Percentiles rank a stretch among this genome's conserved stretches.
These are phyloP conservation scores for Ondatra zibethicus DNA, from an alignment of 2,113 vertebrate species.

Conservation along the genomic window DNA sequence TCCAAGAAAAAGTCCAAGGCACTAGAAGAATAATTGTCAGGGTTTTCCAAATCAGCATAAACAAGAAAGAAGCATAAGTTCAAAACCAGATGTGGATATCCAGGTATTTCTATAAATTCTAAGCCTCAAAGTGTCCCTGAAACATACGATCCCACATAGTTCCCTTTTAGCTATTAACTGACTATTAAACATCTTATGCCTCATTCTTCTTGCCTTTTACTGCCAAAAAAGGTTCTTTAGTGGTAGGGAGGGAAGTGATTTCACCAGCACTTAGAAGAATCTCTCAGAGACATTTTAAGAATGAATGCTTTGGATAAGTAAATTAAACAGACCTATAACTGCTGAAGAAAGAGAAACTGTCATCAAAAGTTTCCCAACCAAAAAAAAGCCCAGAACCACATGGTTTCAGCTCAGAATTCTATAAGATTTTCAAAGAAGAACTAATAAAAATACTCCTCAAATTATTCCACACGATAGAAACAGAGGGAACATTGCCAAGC, in stretches of 20 bases:
- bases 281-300: conserved; percentile 51
- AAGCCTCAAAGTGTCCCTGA: conserved; percentile 36
- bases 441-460: no score
- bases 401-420: no score
- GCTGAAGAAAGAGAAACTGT: no score
- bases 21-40: neutral
- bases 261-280: conserved; percentile 3
- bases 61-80: neutral
- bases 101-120: conserved; percentile 53
- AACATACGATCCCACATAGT: neutral
- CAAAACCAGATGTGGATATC: neutral
- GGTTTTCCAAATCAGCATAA: conserved; percentile 1
- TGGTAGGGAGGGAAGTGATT: conserved; percentile 62
- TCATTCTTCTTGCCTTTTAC: conserved; percentile 11
- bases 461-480: no score
- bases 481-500: no score
- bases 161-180: conserved; percentile 69
- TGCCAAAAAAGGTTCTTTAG: conserved; percentile 31
- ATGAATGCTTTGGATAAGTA: neutral
- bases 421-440: no score
- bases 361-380: no score
- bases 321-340: no score
- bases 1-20: neutral
- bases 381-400: no score
- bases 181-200: conserved; percentile 43